These are phyloP conservation scores for Mesochorus sp. DNA, from an alignment of 2,888 invertebrate species.

Conservation along the genomic window DNA sequence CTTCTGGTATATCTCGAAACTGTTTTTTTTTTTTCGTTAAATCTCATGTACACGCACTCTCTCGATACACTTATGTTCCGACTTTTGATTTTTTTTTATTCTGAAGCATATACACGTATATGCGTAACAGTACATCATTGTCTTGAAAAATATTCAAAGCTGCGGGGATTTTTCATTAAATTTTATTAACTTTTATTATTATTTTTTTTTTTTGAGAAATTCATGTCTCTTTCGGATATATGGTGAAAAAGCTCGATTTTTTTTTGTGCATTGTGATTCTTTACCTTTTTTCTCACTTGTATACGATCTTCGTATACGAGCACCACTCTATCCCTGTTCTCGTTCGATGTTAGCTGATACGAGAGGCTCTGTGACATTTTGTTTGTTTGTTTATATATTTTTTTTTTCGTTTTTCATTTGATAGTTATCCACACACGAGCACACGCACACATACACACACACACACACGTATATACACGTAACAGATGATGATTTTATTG, in stretches of 20 bases:
- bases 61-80: conserved; percentile 32
- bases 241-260: conserved; percentile 31
- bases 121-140: background rate
- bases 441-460: conserved; percentile 21
- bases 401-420: conserved; percentile 27
- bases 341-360: conserved; percentile 82
- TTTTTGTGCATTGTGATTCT: conserved; percentile 66
- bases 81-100: conserved; percentile 8
- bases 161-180: background rate
- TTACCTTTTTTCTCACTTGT: conserved; percentile 83
- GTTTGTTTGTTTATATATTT: conserved; percentile 24
- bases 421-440: conserved; percentile 5
- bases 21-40: conserved; percentile 32
- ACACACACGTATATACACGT: background rate
- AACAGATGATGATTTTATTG: background rate
- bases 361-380: conserved; percentile 79
- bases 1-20: conserved; percentile 14
- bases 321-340: conserved; percentile 83
- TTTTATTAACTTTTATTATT: too few species aligned
- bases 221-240: conserved; percentile 14
- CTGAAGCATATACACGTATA: background rate
- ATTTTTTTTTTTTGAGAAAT: conserved; percentile 11
- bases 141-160: background rate
- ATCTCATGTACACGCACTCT: conserved; percentile 43
- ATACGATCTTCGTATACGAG: conserved; percentile 84